Base-by-base conservation (phyloP, 1,140 invertebrate genomes). In the Phymorhynchus buccinoides region DNA sequence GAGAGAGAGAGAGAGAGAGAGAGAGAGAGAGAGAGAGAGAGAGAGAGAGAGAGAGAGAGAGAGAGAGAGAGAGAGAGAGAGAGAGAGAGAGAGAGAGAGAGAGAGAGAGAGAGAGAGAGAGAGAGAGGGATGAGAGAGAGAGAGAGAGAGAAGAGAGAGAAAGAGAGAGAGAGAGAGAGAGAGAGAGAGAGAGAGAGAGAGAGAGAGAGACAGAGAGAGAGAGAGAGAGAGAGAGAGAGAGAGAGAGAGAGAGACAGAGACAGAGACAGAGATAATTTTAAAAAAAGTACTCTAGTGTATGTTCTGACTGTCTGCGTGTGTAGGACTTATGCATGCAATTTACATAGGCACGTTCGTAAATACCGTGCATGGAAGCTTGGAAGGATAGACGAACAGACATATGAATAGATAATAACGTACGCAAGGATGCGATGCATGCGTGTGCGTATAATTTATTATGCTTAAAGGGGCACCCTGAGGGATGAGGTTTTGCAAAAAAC, bases 221-320 rank as follows among this genome's bases (percentile, higher is more conserved):
- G 66, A 75, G 41, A 84, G 83, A 52, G 32, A 79, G 52, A 39
- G 78, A 68, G 39, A 81, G 41, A 81, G 79, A 85, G 56, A 85
- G 78, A 48, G 56, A 85, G 84, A 82, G 84, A 81, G 84, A 85
- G 78, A 68, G 52, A 44, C 4, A 35, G 56, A 44, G 56, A n/a
- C 22, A 42, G 39, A 18, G 77, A 44, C 32, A 84, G 22, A 52
- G 22, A 52, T 14, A 1, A 1, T 84, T 1, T 22, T 79, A 35
- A n/a, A 39, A 62, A 16, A n/a, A n/a, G n/a, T n/a, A n/a, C n/a
- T n/a, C n/a, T n/a, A n/a, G n/a, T n/a, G n/a, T n/a, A n/a, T n/a
- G n/a, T n/a, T n/a, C n/a, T n/a, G n/a, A n/a, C n/a, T n/a, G n/a
- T n/a, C n/a, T n/a, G n/a, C n/a, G n/a, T n/a, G n/a, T n/a, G n/a